Evolutionary conservation across 2,113 vertebrate genomes (phyloP).

Genomic region (Osmerus eperlanus): DNA sequence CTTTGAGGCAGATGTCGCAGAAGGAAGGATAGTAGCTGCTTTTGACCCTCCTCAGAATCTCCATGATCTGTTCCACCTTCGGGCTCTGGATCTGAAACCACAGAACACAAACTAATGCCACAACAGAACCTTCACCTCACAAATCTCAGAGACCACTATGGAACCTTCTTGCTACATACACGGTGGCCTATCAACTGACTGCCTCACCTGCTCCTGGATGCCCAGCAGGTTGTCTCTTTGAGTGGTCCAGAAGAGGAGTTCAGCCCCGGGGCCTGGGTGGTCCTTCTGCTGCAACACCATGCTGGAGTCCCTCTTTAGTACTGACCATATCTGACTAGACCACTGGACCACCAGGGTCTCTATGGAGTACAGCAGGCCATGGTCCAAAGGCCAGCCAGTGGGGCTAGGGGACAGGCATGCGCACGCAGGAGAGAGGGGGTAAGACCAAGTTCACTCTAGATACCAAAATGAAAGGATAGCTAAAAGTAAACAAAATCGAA

Average conservation of each 20-base stretch:
- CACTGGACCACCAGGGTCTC: conserved; percentile 72
- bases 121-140: background rate
- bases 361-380: conserved; percentile 65
- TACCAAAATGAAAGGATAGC: background rate
- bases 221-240: conserved; percentile 69
- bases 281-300: conserved; percentile 56
- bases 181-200: background rate
- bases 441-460: background rate
- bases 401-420: conserved; percentile 46
- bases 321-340: conserved; percentile 62
- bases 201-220: conserved; percentile 70
- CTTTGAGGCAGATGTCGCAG: conserved; percentile 59
- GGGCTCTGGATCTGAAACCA: conserved; percentile 60
- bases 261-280: conserved; percentile 65
- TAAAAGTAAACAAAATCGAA: too few species aligned
- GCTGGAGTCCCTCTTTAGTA: conserved; percentile 71
- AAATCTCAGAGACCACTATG: background rate
- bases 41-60: conserved; percentile 65
- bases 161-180: background rate
- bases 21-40: conserved; percentile 70
- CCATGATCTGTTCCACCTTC: conserved; percentile 59
- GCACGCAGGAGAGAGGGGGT: background rate
- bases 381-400: conserved; percentile 61
- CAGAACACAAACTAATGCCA: background rate
- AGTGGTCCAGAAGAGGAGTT: conserved; percentile 74